These are phyloP conservation scores for Sceloporus tristichus DNA, from an alignment of 2,113 vertebrate species.

Conservation along the genomic window DNA sequence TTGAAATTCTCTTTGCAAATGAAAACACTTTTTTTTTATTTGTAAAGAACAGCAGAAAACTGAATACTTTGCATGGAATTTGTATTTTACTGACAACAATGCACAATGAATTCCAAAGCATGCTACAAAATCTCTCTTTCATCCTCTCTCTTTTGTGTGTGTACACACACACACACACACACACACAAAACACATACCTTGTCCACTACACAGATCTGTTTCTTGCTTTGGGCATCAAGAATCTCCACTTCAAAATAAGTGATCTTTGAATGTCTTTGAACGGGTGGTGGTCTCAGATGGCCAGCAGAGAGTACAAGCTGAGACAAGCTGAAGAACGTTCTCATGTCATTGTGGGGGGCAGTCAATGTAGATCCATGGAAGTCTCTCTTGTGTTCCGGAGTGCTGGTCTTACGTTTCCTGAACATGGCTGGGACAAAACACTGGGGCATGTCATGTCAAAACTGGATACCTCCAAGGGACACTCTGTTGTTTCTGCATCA, in stretches of 20 bases:
- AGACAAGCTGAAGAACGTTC: constrained; percentile 74
- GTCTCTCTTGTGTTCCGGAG: constrained; percentile 58
- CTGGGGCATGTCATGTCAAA: constrained; percentile 63
- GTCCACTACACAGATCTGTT: constrained; percentile 83
- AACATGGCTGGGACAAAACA: constrained; percentile 69
- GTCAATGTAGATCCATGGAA: constrained; percentile 53
- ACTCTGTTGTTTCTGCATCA: constrained; percentile 54
- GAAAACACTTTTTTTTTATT: neutral
- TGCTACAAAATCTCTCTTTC: neutral
- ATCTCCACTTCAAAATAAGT: constrained; percentile 84
- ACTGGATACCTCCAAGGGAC: constrained; percentile 50
- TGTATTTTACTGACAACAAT: neutral
- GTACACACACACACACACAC: neutral
- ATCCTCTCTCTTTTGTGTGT: too few species aligned
- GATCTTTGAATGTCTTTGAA: constrained; percentile 74
- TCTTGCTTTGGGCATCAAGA: constrained; percentile 81
- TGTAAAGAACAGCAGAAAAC: neutral
- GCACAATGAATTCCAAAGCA: accelerated
- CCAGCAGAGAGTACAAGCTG: constrained; percentile 77
- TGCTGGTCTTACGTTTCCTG: constrained; percentile 60
- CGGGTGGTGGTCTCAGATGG: constrained; percentile 59
- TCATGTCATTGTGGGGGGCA: constrained; percentile 60
- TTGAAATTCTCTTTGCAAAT: neutral
- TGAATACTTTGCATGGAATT: neutral
- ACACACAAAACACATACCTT: constrained; percentile 78